Evolutionary conservation across 2,113 vertebrate genomes (phyloP).

Genomic region (Pogonocichla stellata): DNA sequence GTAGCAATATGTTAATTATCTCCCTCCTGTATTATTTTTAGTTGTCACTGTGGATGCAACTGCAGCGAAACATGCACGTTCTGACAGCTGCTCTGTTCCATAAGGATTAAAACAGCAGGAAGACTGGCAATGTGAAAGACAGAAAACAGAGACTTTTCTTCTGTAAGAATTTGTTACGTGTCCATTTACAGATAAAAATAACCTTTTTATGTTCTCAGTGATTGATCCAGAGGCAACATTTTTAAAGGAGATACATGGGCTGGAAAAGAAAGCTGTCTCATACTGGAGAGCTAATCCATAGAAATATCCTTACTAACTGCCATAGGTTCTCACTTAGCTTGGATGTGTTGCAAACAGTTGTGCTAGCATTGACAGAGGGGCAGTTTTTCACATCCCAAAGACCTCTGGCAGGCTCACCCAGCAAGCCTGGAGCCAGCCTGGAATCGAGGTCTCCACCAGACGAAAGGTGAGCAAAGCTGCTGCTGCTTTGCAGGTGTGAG

Average conservation of each 20-base stretch:
- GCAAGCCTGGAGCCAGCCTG: not conserved
- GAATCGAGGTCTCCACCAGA: not conserved
- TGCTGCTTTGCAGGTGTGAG: not conserved
- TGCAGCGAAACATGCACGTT: not conserved
- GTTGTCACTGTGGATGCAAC: slow-evolving; percentile 46
- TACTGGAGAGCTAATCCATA: not conserved
- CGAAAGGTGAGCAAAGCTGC: not conserved
- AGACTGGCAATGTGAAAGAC: not conserved
- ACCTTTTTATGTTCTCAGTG: not conserved
- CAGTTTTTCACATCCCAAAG: not conserved
- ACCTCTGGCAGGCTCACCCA: not conserved
- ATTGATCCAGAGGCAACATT: not conserved
- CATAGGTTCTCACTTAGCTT: not conserved
- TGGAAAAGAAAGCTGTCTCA: not conserved
- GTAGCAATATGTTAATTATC: slow-evolving; percentile 62
- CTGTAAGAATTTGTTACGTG: not conserved
- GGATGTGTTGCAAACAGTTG: not conserved
- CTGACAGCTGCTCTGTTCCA: slow-evolving; percentile 37
- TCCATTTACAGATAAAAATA: slow-evolving; percentile 2
- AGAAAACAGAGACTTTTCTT: slow-evolving; percentile 25
- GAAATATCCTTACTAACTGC: not conserved
- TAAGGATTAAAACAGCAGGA: slow-evolving; percentile 17
- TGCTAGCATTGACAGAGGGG: not conserved
- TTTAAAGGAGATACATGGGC: not conserved
- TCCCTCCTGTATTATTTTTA: slow-evolving; percentile 54